Conservation (phyloP, 2,797 vertebrate species). For the Protosalanx chinensis region DNA sequence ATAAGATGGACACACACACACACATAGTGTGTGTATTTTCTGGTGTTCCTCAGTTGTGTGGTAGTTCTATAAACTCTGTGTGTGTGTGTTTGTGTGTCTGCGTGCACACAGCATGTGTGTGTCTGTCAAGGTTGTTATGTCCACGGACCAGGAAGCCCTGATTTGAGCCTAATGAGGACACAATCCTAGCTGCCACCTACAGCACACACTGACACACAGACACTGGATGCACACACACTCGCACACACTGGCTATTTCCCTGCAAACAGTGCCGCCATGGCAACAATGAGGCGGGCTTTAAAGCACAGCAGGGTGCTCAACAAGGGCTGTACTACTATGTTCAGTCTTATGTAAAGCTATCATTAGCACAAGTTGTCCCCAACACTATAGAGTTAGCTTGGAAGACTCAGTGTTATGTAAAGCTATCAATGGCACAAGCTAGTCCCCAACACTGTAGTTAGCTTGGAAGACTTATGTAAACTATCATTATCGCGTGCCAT, state of each 20-base stretch:
- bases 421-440: too few species aligned
- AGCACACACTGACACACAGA: slow-evolving; percentile 8
- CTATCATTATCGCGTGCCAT: too few species aligned
- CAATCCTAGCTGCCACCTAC: background rate
- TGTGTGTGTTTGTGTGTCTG: too few species aligned
- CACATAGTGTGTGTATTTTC: background rate
- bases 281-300: slow-evolving; percentile 41
- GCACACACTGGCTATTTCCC: slow-evolving; percentile 1
- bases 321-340: background rate
- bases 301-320: slow-evolving; percentile 42
- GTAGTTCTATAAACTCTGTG: too few species aligned
- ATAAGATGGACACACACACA: slow-evolving; percentile 7
- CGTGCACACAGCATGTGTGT: background rate
- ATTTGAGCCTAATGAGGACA: background rate
- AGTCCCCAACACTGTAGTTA: too few species aligned
- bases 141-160: background rate
- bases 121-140: background rate
- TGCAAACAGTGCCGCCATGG: slow-evolving; percentile 44
- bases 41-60: too few species aligned
- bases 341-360: background rate
- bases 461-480: too few species aligned
- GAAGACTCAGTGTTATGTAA: too few species aligned
- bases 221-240: slow-evolving; percentile 11
- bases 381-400: too few species aligned
- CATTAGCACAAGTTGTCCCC: background rate